Evolutionary conservation across 1,140 invertebrate species (phyloP).

Genomic region (Lithobius niger): DNA sequence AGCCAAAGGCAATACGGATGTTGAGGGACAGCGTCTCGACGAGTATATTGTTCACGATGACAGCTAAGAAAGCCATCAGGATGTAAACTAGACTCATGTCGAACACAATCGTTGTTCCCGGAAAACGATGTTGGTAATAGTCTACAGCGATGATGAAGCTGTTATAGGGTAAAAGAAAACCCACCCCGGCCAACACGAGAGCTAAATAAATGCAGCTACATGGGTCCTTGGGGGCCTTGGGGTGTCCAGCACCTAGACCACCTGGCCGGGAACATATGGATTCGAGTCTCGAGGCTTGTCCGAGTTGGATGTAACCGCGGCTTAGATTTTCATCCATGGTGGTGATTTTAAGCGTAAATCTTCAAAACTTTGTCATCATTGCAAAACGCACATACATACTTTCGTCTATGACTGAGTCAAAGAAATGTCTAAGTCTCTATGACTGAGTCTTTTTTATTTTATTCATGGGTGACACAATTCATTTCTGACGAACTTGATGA

Average conservation of each 20-base stretch:
- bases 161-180: constrained; percentile 81
- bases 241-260: constrained; percentile 5
- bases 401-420: too few relatives aligned
- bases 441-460: too few relatives aligned
- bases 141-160: constrained; percentile 82
- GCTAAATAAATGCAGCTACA: constrained; percentile 64
- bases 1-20: constrained; percentile 73
- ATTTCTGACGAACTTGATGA: too few relatives aligned
- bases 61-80: constrained; percentile 66
- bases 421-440: too few relatives aligned
- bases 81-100: constrained; percentile 87
- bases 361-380: too few relatives aligned
- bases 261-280: background rate
- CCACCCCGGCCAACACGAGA: constrained; percentile 68
- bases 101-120: constrained; percentile 68
- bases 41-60: constrained; percentile 69
- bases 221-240: constrained; percentile 21
- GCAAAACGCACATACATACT: too few relatives aligned
- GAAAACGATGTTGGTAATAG: constrained; percentile 71
- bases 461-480: too few relatives aligned
- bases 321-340: constrained; percentile 27
- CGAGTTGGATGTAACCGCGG: constrained; percentile 25
- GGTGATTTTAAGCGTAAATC: background rate
- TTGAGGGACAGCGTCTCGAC: constrained; percentile 68
- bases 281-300: background rate